Conservation (phyloP, 2,113 vertebrate species). For the Falco punctatus region DNA sequence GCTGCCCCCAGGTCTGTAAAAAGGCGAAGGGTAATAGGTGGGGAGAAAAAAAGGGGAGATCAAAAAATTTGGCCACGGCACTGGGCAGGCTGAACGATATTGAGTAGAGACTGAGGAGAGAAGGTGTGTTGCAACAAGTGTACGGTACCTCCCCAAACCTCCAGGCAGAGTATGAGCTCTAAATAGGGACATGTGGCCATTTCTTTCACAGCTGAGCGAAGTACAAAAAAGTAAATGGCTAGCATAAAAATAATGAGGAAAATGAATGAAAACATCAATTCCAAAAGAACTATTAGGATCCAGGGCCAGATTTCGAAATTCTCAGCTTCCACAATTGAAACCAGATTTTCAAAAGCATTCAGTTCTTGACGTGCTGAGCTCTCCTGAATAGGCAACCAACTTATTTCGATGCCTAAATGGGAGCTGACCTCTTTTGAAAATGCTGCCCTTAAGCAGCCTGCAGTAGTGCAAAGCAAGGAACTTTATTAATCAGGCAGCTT, state of each 20-base stretch:
- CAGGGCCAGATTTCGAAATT: constrained; percentile 61
- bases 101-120: background rate
- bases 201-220: constrained; percentile 63
- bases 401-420: constrained; percentile 63
- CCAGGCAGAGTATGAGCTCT: constrained; percentile 8
- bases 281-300: constrained; percentile 57
- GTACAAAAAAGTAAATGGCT: constrained; percentile 59
- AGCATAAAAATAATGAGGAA: constrained; percentile 65
- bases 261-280: constrained; percentile 61
- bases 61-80: background rate
- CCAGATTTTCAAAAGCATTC: constrained; percentile 68
- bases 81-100: background rate
- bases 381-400: constrained; percentile 64
- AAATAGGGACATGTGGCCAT: constrained; percentile 59
- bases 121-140: constrained; percentile 55
- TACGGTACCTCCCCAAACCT: constrained; percentile 38
- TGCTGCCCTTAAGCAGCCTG: constrained; percentile 49
- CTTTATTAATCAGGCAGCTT: constrained; percentile 46
- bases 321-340: constrained; percentile 64
- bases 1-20: background rate
- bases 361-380: constrained; percentile 58
- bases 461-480: constrained; percentile 37
- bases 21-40: background rate
- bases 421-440: constrained; percentile 65
- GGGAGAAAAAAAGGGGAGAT: background rate